Percentiles rank a stretch among this genome's conserved stretches.
Conservation (phyloP, 2,113 vertebrate species). For the Typhlomys cinereus region DNA sequence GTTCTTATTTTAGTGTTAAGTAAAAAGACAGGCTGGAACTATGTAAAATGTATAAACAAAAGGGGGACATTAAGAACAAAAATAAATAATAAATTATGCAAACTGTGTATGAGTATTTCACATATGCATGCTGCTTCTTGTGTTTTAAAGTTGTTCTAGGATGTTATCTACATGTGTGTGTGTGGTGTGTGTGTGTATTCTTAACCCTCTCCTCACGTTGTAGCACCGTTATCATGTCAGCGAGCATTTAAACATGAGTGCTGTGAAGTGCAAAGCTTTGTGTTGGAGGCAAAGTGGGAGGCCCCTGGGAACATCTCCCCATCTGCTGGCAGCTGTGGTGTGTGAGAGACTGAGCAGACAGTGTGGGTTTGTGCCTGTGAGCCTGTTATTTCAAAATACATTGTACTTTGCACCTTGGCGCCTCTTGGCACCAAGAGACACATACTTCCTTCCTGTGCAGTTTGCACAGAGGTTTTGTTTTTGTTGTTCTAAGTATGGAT, state of each 20-base stretch:
- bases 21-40: neutral
- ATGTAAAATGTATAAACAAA: neutral
- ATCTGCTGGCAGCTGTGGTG: neutral
- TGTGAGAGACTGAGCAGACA: neutral
- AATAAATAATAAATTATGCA: constrained; percentile 13
- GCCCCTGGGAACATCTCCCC: neutral
- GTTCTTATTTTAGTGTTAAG: neutral
- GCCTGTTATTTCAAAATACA: constrained; percentile 3
- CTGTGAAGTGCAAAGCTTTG: neutral
- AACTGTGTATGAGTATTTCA: neutral
- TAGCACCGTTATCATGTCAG: neutral
- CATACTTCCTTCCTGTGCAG: constrained; percentile 16
- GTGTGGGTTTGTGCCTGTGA: constrained; percentile 57
- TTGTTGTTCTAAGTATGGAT: constrained; percentile 20
- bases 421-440: neutral
- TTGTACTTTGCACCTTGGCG: neutral
- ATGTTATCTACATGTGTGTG: neutral
- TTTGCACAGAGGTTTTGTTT: constrained; percentile 28
- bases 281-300: neutral
- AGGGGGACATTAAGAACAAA: neutral
- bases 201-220: neutral
- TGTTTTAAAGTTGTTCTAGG: neutral
- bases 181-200: neutral
- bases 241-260: neutral
- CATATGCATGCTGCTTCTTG: neutral